Evolutionary conservation across 2,888 invertebrate genomes (phyloP).

Genomic region (Temnothorax unifasciatus): DNA sequence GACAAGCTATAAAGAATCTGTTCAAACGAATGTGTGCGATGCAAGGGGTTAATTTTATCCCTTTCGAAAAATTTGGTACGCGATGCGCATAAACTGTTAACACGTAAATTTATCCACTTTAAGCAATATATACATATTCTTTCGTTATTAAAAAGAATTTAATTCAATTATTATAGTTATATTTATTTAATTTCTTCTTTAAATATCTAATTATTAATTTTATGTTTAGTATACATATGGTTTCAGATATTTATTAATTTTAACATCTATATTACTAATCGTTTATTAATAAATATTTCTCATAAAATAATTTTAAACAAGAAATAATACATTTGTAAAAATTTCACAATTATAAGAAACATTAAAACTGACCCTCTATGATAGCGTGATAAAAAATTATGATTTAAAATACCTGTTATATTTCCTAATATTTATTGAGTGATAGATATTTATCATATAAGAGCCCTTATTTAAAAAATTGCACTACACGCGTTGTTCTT

Average conservation of each 20-base stretch:
- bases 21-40: slow-evolving; percentile 5
- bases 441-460: neutral
- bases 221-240: too few species aligned
- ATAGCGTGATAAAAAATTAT: neutral
- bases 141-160: neutral
- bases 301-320: neutral
- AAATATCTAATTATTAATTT: neutral
- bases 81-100: too few species aligned
- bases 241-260: neutral
- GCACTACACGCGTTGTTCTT: neutral
- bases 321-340: neutral
- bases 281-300: neutral
- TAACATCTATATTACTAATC: neutral
- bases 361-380: neutral
- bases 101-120: too few species aligned
- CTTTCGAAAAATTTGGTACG: neutral
- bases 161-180: too few species aligned
- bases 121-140: too few species aligned
- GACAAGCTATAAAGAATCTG: slow-evolving; percentile 29
- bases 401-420: slow-evolving; percentile 17
- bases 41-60: neutral
- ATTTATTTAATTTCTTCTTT: neutral
- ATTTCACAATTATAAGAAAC: neutral
- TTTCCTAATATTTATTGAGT: slow-evolving; percentile 19
- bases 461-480: slow-evolving; percentile 8